Conservation (phyloP, 2,797 vertebrate species). For the Enteromius afrohamiltoni region DNA sequence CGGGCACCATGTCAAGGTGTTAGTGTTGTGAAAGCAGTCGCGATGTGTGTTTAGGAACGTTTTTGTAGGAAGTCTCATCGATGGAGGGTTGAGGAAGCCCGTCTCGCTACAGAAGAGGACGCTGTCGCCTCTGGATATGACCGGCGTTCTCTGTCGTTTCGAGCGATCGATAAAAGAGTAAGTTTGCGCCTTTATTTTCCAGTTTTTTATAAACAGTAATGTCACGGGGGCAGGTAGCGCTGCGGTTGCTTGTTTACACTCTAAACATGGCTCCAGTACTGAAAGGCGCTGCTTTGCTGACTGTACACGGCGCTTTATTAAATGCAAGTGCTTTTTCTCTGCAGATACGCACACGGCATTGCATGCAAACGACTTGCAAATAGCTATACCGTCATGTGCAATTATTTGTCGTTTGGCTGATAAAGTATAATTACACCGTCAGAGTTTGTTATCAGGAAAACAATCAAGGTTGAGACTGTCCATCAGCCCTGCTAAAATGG, state of each 20-base stretch:
- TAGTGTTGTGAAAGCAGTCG: slow-evolving; percentile 5
- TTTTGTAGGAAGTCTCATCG: slow-evolving; percentile 58
- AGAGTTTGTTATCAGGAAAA: slow-evolving; percentile 39
- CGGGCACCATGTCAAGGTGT: slow-evolving; percentile 11
- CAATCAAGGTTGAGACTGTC: slow-evolving; percentile 58
- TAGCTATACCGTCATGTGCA: slow-evolving; percentile 49
- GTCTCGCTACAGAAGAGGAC: slow-evolving; percentile 71
- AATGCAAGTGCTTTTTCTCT: slow-evolving; percentile 33
- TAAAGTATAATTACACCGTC: slow-evolving; percentile 63
- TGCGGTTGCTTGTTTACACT: not conserved
- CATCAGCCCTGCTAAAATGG: slow-evolving; percentile 81
- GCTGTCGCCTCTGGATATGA: slow-evolving; percentile 75
- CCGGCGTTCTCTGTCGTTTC: slow-evolving; percentile 69
- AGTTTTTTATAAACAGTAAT: not conserved
- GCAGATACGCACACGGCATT: not conserved
- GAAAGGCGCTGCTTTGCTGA: slow-evolving; percentile 32
- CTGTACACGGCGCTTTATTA: slow-evolving; percentile 44
- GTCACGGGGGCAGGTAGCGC: not conserved
- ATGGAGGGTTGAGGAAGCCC: slow-evolving; percentile 63
- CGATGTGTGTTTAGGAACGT: slow-evolving; percentile 6
- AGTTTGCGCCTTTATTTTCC: slow-evolving; percentile 37
- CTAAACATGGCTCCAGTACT: slow-evolving; percentile 40
- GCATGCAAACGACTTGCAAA: slow-evolving; percentile 3
- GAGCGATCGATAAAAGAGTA: slow-evolving; percentile 47
- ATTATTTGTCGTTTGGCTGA: slow-evolving; percentile 61